Evolutionary conservation across 2,888 invertebrate genomes (phyloP).

Genomic region (Amphipyra berbera): DNA sequence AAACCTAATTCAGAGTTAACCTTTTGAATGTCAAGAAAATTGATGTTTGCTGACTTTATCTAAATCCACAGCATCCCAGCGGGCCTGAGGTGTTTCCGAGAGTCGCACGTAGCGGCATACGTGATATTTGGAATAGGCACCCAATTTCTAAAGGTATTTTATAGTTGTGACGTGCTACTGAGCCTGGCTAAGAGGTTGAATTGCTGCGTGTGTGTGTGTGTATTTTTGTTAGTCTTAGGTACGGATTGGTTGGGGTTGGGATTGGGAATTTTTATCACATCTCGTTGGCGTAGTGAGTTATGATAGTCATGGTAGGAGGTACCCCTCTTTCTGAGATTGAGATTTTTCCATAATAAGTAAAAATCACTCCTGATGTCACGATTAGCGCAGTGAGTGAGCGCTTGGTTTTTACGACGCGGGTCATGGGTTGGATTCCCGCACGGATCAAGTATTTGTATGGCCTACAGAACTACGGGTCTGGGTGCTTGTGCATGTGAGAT

Average conservation of each 20-base stretch:
- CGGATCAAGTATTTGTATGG: no score
- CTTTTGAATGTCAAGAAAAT: constrained; percentile 56
- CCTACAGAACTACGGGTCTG: no score
- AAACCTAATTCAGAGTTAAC: constrained; percentile 49
- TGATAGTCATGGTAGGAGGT: no score
- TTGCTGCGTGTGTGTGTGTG: constrained; percentile 25
- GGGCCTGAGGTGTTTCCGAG: constrained; percentile 52
- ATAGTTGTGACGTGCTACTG: constrained; percentile 57
- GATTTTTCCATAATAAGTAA: no score
- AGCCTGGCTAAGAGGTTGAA: constrained; percentile 24
- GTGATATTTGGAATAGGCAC: constrained; percentile 60
- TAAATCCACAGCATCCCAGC: constrained; percentile 58
- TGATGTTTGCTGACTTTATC: constrained; percentile 61
- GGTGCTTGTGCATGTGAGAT: no score
- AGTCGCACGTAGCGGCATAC: constrained; percentile 58
- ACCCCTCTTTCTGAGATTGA: no score
- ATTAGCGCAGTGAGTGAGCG: no score
- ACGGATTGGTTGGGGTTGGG: neutral
- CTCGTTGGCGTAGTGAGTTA: neutral
- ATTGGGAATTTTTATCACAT: no score
- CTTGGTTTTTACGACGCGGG: no score
- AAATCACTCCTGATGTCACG: no score
- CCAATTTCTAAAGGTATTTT: constrained; percentile 67
- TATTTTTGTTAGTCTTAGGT: constrained; percentile 16
- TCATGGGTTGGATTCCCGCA: no score